Base-by-base conservation (phyloP, 2,888 invertebrate genomes). In the Napeogenes inachia region DNA sequence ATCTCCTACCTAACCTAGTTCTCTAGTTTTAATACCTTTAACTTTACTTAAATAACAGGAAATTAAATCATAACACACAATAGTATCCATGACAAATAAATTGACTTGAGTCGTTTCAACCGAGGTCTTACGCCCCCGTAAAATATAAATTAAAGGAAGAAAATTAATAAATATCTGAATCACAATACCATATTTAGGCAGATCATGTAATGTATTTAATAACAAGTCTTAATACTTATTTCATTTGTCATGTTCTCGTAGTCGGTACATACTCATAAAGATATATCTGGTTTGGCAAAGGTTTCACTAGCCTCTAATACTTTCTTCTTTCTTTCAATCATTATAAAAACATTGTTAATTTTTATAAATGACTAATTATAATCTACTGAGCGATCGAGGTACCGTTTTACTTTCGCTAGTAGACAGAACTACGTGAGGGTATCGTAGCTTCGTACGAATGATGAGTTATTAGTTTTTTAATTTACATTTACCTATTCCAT, bases 41-140 rank as follows among this genome's bases (percentile, higher is more conserved):
- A 50, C 42, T 10, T 30, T 10, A 30, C 10, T 50, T 50, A 8
- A 30, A 50, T 1, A 30, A 50, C 50, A 50, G 10, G 21, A 50
- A 21, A 12, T 50, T 6, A 50, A 30, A 50, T 42, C 42, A 42
- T 42, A 56, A 56, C 45, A 50, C 45, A 56, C 38, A 56, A 38
- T 33, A 55, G 59, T 59, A 62, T 62, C 64, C 59, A 59, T 61
- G 58, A 58, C 57, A 59, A 13, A 57, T 32, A 60, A 59, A 60
- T 60, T 57, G 62, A 59, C 53, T 64, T 50, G 50, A 50, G 54
- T 56, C 38, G 47, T 61, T 30, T 54, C 58, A 54, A 46, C 57
- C 63, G 60, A 59, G 60, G 62, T 55, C 59, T 61, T 10, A 60
- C 65, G 59, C 67, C 66, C 54, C 60, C 66, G 65, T 56, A 30